Percentiles rank a stretch among this genome's conserved stretches.
These are phyloP conservation scores for Mergus octosetaceus DNA, from an alignment of 2,797 vertebrate genomes.

Conservation along the genomic window DNA sequence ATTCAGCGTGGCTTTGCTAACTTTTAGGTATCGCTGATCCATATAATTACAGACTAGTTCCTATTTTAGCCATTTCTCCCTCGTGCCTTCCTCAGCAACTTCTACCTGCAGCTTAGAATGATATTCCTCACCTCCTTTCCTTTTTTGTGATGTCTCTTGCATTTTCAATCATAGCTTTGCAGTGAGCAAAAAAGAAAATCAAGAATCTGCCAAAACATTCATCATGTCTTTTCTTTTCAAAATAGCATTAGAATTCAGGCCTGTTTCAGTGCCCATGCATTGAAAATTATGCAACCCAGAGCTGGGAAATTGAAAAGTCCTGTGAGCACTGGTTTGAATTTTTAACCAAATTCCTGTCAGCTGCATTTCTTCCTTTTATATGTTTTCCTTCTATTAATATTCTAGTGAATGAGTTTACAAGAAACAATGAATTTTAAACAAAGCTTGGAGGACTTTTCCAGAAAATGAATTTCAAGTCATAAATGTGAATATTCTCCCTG, in stretches of 20 bases:
- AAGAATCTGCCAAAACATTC: slow-evolving; percentile 53
- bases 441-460: slow-evolving; percentile 9
- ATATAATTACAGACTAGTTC: slow-evolving; percentile 41
- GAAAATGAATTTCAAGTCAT: slow-evolving; percentile 11
- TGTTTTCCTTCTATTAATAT: slow-evolving; percentile 63
- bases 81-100: not conserved
- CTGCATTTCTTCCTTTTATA: slow-evolving; percentile 43
- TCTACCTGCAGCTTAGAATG: not conserved
- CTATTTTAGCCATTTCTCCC: not conserved
- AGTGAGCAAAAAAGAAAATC: slow-evolving; percentile 47
- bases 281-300: slow-evolving; percentile 10
- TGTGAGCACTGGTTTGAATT: slow-evolving; percentile 53
- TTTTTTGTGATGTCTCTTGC: not conserved
- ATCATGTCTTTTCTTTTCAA: slow-evolving; percentile 58
- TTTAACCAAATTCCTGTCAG: slow-evolving; percentile 66
- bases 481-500: not conserved
- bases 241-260: slow-evolving; percentile 47
- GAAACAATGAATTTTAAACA: slow-evolving; percentile 68
- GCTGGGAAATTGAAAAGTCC: slow-evolving; percentile 53
- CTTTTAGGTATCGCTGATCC: slow-evolving; percentile 25
- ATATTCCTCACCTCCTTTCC: not conserved
- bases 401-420: slow-evolving; percentile 29
- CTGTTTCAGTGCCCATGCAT: not conserved
- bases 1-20: not conserved
- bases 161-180: slow-evolving; percentile 38